Evolutionary conservation across 2,888 invertebrate species (phyloP).

Genomic region (Holacanthella duospinosa): DNA sequence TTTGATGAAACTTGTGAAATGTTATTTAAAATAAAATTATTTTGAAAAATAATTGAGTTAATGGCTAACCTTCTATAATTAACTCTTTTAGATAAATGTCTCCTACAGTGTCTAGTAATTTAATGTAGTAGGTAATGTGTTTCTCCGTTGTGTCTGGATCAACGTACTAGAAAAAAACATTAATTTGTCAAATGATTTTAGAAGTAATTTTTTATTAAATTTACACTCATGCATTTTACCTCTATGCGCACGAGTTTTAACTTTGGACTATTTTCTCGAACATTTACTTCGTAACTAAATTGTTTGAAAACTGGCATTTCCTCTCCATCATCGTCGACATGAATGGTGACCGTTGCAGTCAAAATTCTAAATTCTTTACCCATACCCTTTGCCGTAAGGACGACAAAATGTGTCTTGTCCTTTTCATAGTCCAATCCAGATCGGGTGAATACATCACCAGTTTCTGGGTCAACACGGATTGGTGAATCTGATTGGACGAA

Average conservation of each 20-base stretch:
- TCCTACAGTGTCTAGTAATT: too few relatives aligned
- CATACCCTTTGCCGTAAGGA: slow-evolving; percentile 79
- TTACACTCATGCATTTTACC: too few relatives aligned
- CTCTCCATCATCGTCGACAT: slow-evolving; percentile 68
- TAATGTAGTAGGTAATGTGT: slow-evolving; percentile 65
- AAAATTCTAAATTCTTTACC: slow-evolving; percentile 74
- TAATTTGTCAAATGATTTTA: too few relatives aligned
- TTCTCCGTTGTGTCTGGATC: slow-evolving; percentile 64
- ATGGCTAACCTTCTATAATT: too few relatives aligned
- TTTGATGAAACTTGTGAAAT: not conserved
- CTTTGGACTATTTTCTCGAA: slow-evolving; percentile 76
- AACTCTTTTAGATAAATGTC: too few relatives aligned
- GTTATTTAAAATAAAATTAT: not conserved
- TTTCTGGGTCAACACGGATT: slow-evolving; percentile 64
- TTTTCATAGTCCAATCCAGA: slow-evolving; percentile 69
- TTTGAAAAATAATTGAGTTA: too few relatives aligned
- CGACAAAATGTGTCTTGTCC: slow-evolving; percentile 57
- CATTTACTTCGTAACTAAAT: slow-evolving; percentile 60
- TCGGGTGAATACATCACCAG: slow-evolving; percentile 60
- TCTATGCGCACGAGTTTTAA: slow-evolving; percentile 65
- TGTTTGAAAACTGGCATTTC: slow-evolving; percentile 69
- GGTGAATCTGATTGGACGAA: slow-evolving; percentile 68
- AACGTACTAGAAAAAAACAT: slow-evolving; percentile 56
- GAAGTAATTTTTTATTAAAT: too few relatives aligned
- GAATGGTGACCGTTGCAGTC: slow-evolving; percentile 73